Evolutionary conservation across 2,113 vertebrate genomes (phyloP), one percentile per base, ranked within the genome.

Genomic region (Ramphastos sulfuratus): DNA sequence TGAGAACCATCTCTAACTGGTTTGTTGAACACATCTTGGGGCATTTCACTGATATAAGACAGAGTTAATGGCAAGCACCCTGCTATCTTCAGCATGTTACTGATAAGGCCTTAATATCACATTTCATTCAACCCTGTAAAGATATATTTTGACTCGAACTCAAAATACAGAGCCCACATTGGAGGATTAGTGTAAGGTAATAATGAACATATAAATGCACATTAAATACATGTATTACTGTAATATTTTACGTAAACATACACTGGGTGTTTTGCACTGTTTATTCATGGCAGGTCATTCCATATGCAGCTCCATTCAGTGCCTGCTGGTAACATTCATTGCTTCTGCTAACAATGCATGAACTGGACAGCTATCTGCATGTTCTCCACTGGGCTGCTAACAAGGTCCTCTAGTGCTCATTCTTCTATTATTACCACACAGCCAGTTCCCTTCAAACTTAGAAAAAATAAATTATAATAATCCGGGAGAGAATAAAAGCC

Each of bases 271-370:
- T 79, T 69, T 63, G 76, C 88, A 67, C 27, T 6, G 1, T 58
- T 66, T 72, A 52, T 73, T 87, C 72, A 67, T 4, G 39, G 59
- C 76, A 93, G 39, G 83, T 94, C 88, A 39, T 84, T 90, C 90
- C 90, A 86, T 67, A 82, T 7, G 7, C 39, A 71, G 46, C 77
- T 72, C 52, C 61, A 56, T 23, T 27, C 39, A 72, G 70, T 70
- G 92, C 73, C 93, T 94, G 87, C 81, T 88, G 94, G 81, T 85
- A 89, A 69, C 39, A 31, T 35, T 89, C 78, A 64, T 55, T 72
- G 64, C 77, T 87, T 86, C 91, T 91, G 66, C 65, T 93, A 96
- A 70, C 86, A 91, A 95, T 78, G 75, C 66, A 44, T 23, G 58
- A 81, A 55, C 61, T 9, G 30, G 91, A 89, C 75, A 86, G 64